phyloP scores from a whole-genome alignment of 2,113 vertebrate genomes.

The Carettochelys insculpta region DNA sequence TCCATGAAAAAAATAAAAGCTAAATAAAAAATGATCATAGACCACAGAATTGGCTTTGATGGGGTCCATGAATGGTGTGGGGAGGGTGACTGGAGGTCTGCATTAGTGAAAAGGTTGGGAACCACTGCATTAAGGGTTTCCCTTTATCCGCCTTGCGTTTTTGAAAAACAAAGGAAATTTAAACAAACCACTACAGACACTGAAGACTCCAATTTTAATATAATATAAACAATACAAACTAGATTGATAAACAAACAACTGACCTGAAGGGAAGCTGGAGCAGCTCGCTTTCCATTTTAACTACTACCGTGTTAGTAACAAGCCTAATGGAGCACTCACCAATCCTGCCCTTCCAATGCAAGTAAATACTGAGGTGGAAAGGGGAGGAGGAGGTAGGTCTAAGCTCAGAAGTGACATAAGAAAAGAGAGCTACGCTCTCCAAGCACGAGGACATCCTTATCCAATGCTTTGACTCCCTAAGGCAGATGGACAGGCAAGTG shows the following conservation, averaged over 20 bases:
- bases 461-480: neutral
- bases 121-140: too few relatives aligned
- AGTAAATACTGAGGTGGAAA: neutral
- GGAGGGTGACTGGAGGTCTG: too few relatives aligned
- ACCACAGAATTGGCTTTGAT: too few relatives aligned
- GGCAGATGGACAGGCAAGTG: neutral
- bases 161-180: neutral
- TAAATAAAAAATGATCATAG: too few relatives aligned
- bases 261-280: neutral
- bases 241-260: neutral
- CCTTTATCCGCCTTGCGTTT: neutral
- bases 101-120: too few relatives aligned
- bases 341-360: neutral
- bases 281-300: neutral
- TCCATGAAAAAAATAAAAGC: too few relatives aligned
- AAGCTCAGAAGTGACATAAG: too few relatives aligned
- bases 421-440: too few relatives aligned
- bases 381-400: neutral
- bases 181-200: neutral
- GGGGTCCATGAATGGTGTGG: too few relatives aligned
- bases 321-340: neutral
- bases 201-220: neutral
- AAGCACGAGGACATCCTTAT: rapidly evolving
- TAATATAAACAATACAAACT: neutral
- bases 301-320: neutral